phyloP scores from a whole-genome alignment of 1,140 invertebrate species.

The Trichomalopsis sarcophagae region DNA sequence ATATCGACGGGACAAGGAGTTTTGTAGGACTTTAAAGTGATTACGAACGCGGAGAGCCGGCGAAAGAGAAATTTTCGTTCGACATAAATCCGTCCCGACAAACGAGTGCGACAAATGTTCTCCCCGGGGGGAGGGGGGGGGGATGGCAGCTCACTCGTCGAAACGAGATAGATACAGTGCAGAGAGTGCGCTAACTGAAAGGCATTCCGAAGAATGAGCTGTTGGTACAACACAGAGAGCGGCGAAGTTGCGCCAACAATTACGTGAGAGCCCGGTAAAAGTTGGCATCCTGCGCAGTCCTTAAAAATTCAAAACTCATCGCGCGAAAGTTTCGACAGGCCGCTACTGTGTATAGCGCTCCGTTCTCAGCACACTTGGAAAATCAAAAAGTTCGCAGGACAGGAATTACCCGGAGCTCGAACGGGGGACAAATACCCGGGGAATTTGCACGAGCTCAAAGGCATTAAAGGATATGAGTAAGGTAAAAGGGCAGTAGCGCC shows the following conservation, averaged over 20 bases:
- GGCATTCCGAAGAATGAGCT: conserved; percentile 11
- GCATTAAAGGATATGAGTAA: conserved; percentile 40
- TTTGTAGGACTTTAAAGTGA: conserved; percentile 35
- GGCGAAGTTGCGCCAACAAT: conserved; percentile 18
- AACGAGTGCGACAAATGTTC: conserved; percentile 24
- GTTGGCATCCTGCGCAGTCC: conserved; percentile 18
- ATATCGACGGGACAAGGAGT: background rate
- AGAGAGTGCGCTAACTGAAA: background rate
- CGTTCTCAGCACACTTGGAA: conserved; percentile 9
- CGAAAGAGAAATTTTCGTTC: background rate
- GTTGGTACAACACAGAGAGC: background rate
- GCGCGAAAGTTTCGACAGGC: conserved; percentile 17
- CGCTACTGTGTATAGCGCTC: background rate
- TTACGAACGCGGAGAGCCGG: conserved; percentile 11
- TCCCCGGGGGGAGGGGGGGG: background rate
- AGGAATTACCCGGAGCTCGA: conserved; percentile 36
- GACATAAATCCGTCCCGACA: conserved; percentile 4
- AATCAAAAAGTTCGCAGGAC: conserved; percentile 46
- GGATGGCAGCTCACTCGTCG: background rate
- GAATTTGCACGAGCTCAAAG: conserved; percentile 42
- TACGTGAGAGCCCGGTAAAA: conserved; percentile 31
- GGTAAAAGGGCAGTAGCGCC: conserved; percentile 5
- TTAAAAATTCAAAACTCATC: conserved; percentile 52
- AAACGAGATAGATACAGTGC: background rate
- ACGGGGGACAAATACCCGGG: conserved; percentile 36